phyloP scores from a whole-genome alignment of 30 jellyfish, hydroid and myxozoan genomes.

The Hydractinia symbiolongicarpus region DNA sequence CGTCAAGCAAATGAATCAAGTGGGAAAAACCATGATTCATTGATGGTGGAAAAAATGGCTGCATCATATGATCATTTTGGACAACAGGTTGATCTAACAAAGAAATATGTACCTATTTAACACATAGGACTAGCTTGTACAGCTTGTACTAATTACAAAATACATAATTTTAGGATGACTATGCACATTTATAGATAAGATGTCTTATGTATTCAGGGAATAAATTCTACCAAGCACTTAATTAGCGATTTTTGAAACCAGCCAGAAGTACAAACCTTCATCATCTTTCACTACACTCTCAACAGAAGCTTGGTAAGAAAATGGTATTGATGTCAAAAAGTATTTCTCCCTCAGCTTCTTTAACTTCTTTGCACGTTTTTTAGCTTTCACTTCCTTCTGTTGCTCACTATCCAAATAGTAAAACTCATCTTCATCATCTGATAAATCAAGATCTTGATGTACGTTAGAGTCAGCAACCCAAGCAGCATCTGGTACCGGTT shows the following conservation, averaged over 20 bases:
- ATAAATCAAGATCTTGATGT: conserved; percentile 43
- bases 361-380: conserved; percentile 48
- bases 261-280: not conserved
- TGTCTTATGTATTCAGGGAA: too few species aligned
- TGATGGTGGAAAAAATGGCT: conserved; percentile 22
- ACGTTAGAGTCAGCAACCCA: conserved; percentile 58
- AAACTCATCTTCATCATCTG: conserved; percentile 53
- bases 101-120: not conserved
- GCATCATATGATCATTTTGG: not conserved
- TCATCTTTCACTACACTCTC: conserved; percentile 44
- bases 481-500: conserved; percentile 79
- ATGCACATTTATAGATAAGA: too few species aligned
- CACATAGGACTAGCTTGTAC: too few species aligned
- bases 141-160: too few species aligned
- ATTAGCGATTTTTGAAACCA: too few species aligned
- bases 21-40: conserved; percentile 14
- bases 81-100: not conserved
- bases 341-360: conserved; percentile 42
- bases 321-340: conserved; percentile 51
- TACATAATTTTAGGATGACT: too few species aligned
- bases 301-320: conserved; percentile 41
- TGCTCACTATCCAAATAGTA: conserved; percentile 57
- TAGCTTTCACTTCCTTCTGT: conserved; percentile 45
- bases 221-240: too few species aligned
- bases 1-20: conserved; percentile 27